Evolutionary conservation across 2,888 invertebrate species (phyloP), one percentile per base, ranked within the genome.

Genomic region (Lypha dubia): DNA sequence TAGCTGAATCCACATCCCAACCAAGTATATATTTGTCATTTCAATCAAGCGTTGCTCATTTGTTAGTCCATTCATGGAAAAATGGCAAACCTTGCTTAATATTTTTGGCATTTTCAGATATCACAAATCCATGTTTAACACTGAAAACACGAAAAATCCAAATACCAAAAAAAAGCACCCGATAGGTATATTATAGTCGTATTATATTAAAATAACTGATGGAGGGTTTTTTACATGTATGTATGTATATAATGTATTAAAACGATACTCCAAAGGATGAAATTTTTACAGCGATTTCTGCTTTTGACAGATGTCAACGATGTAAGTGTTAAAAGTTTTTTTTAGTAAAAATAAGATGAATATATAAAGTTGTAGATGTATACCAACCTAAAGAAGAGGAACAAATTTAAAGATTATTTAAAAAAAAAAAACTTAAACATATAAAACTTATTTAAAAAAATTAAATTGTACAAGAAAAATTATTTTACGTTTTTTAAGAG

Each of bases 291-390:
- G 49, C 44, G 20, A 71, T 41, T 49, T 77, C 49, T 79, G 83
- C 46, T 79, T 79, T 58, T 79, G 79, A 83, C 83, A 83, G 68
- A 79, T 79, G 79, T 83, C 83, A 83, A 79, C 46, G 53, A 62
- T 62, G 53, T 35, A 83, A 68, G 77, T 79, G 83, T 74, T 73
- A 77, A 83, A 51, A 77, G n/a, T n/a, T 73, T 17, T 60, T 73
- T 60, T 32, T 32, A 11, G 5, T 15, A 35, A 38, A 60, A 67
- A 74, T 9, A 17, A 44, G 46, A 4, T n/a, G 46, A 32, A 56
- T 32, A 32, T n/a, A n/a, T n/a, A n/a, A 8, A 32, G n/a, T 7
- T 32, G 13, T 24, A 8, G 4, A 13, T 28, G 15, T 20, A 6
- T 20, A 20, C 11, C 35, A 20, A 56, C 3, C 15, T 8, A 32